Evolutionary conservation across 2,113 vertebrate species (phyloP).

Genomic region (Morone saxatilis): DNA sequence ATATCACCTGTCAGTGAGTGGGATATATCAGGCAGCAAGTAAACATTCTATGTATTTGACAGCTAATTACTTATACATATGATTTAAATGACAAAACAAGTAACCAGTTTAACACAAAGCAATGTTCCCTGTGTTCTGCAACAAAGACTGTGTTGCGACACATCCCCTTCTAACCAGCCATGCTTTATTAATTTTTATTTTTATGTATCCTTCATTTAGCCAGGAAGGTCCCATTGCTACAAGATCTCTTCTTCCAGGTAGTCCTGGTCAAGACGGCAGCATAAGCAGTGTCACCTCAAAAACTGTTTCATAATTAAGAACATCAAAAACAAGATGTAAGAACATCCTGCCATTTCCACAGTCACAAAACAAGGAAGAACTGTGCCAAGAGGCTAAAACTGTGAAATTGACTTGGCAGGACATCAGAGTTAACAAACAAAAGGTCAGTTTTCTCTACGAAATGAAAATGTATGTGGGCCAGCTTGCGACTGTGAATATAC

Average conservation of each 20-base stretch:
- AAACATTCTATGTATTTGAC: neutral
- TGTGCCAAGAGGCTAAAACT: neutral
- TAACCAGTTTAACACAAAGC: neutral
- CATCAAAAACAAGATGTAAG: neutral
- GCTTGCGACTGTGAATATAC: neutral
- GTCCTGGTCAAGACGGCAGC: no score
- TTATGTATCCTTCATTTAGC: no score
- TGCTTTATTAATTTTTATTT: no score
- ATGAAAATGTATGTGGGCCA: neutral
- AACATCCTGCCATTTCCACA: neutral
- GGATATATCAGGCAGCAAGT: no score
- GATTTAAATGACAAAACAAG: neutral
- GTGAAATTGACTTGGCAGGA: neutral
- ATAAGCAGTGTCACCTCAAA: no score
- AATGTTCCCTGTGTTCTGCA: no score
- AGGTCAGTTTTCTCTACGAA: neutral
- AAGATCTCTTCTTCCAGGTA: no score
- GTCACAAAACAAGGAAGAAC: neutral
- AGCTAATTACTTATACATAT: neutral
- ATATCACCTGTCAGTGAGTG: no score
- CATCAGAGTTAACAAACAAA: neutral
- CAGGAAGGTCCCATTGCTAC: no score
- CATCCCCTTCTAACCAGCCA: no score
- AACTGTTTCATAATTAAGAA: no score
- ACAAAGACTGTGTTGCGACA: neutral